phyloP scores from a whole-genome alignment of 2,113 vertebrate species.

The Uria lomvia region DNA sequence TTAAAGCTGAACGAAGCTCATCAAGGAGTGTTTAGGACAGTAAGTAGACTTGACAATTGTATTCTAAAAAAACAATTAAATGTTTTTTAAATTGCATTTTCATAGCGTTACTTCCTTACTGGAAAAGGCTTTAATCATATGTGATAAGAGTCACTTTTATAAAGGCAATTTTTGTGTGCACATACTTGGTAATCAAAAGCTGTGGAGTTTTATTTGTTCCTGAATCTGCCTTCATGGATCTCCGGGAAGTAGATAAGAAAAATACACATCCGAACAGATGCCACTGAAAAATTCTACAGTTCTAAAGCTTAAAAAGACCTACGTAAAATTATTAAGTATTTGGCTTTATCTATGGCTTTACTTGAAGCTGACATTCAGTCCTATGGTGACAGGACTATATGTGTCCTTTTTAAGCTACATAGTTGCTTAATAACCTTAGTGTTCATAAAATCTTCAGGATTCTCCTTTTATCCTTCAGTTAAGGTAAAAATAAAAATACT shows the following conservation, averaged over 20 bases:
- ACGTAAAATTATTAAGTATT: neutral
- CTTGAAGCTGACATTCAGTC: fast-evolving
- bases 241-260: neutral
- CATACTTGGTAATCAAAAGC: neutral
- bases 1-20: neutral
- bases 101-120: neutral
- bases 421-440: neutral
- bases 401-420: neutral
- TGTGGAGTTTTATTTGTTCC: neutral
- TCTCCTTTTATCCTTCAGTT: neutral
- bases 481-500: neutral
- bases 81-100: neutral
- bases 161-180: neutral
- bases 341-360: neutral
- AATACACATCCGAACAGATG: neutral
- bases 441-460: neutral
- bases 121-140: neutral
- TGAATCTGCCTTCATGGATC: neutral
- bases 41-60: neutral
- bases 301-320: neutral
- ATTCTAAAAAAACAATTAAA: neutral
- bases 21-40: neutral
- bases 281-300: neutral
- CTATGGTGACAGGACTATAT: neutral
- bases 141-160: neutral